Evolutionary conservation across 2,113 vertebrate genomes (phyloP), one percentile per base, ranked within the genome.

Genomic region (Chlorodrepanis virens): DNA sequence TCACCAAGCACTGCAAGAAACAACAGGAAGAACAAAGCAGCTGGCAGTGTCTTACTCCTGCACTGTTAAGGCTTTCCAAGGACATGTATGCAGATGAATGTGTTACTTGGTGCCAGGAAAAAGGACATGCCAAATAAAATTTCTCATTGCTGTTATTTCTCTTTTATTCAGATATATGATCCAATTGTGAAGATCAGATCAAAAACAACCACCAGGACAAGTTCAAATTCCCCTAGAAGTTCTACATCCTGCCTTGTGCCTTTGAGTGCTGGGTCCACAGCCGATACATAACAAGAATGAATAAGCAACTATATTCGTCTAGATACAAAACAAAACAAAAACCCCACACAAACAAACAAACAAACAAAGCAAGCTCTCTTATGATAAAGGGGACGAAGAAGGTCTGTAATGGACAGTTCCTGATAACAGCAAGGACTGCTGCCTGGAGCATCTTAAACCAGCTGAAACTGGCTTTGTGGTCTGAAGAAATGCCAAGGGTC

Each of bases 11-110:
- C 22, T 64, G 33, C 39, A 60, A 88, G 60, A 84, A 92, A 54
- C 14, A 77, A 10, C 24, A 60, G 29, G 16, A 87, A 87, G 24
- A 90, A 27, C 21, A 87, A 87, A 54, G 56, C 35, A 44, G 35
- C 0, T 1, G 75, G 33, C 0, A 0, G 1, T 19, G 37, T 8
- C 33, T 71, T 65, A 69, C 14, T 74, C 16, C 11, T 86, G 25
- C 31, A 53, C 16, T 39, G 29, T 35, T 28, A 31, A 40, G 7
- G 57, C 20, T 76, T 89, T 67, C 63, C 53, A 76, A 45, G 39
- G 29, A 76, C 14, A 12, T 63, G 28, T 2, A 1, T n/a, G 47
- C 53, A 54, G 81, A 31, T 45, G 11, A 57, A 71, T 9, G 24
- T 15, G 4, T 79, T 70, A 69, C 16, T 44, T n/a, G 25, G 28